Base-by-base conservation (phyloP, 2,888 invertebrate species). In the Drosophila helvetica region DNA sequence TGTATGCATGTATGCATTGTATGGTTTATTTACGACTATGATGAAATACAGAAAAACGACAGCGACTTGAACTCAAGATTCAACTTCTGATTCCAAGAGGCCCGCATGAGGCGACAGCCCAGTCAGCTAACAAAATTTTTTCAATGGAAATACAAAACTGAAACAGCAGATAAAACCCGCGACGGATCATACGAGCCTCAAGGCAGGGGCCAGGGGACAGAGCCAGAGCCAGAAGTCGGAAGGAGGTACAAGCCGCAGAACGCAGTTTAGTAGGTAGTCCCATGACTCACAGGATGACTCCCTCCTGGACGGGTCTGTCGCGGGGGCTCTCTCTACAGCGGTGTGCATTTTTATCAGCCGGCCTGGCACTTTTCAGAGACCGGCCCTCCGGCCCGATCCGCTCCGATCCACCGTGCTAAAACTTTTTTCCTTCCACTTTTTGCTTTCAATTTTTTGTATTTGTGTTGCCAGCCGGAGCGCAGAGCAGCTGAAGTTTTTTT, bases 81-180 rank as follows among this genome's bases (percentile, higher is more conserved):
- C 72, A 57, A 71, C 65, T 64, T 57, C 64, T 58, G 71, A 71
- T 71, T 71, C 72, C 71, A 65, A 65, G 71, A 71, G 72, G 59
- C 79, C 79, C 77, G 79, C 75, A 77, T 80, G 53, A 75, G 61
- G 50, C 75, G 59, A 27, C 55, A 17, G 56, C 56, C 63, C n/a
- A 38, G 38, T 33, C 33, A 53, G 54, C 43, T 50, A 64, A 66
- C 70, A 74, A 74, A 19, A 50, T 66, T 74, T 80, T 84, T 38
- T 79, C 80, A 78, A 73, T 85, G 70, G 76, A 83, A 83, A 72
- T 75, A 71, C 53, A 70, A 72, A 83, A 72, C 67, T 61, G 62
- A 74, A 52, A 67, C 45, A 45, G 50, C 66, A 55, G 65, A 66
- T 55, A 43, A 61, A 51, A n/a, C 15, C 50, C 42, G 62, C 60